phyloP scores from a whole-genome alignment of 2,888 invertebrate genomes.

The Ophioninae sp. region DNA sequence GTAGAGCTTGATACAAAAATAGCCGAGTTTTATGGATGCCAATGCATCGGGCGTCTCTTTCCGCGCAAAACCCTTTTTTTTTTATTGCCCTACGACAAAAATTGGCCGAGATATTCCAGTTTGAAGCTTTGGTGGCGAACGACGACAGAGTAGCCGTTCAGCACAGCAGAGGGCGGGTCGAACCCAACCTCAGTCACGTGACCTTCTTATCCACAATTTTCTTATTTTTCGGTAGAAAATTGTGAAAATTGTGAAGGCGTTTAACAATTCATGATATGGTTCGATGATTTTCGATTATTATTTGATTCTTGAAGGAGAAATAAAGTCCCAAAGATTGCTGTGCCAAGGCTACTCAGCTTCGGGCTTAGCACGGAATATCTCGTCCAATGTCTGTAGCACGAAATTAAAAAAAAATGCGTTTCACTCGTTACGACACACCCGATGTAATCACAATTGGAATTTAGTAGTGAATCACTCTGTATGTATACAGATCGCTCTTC shows the following conservation, averaged over 20 bases:
- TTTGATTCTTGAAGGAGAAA: not conserved
- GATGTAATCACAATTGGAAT: not conserved
- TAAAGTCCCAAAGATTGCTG: not conserved
- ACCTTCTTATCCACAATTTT: not conserved
- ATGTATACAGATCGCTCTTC: not conserved
- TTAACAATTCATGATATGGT: not conserved
- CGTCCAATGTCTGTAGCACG: not conserved
- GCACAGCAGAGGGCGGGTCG: too few relatives aligned
- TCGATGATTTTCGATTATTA: not conserved
- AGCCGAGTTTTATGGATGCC: too few relatives aligned
- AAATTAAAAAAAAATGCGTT: not conserved
- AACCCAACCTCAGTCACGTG: not conserved
- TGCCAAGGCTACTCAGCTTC: too few relatives aligned
- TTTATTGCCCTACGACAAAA: not conserved
- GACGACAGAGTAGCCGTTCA: too few relatives aligned
- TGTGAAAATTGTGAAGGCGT: not conserved
- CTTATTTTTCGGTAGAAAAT: not conserved
- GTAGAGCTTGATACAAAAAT: not conserved
- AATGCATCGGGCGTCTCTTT: not conserved
- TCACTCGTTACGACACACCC: not conserved
- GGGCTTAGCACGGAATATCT: not conserved
- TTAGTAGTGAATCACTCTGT: not conserved
- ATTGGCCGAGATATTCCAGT: not conserved
- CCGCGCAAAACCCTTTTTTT: not conserved
- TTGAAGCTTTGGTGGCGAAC: not conserved